phyloP scores from a whole-genome alignment of 1,140 invertebrate species.

The Bicyclus anynana region DNA sequence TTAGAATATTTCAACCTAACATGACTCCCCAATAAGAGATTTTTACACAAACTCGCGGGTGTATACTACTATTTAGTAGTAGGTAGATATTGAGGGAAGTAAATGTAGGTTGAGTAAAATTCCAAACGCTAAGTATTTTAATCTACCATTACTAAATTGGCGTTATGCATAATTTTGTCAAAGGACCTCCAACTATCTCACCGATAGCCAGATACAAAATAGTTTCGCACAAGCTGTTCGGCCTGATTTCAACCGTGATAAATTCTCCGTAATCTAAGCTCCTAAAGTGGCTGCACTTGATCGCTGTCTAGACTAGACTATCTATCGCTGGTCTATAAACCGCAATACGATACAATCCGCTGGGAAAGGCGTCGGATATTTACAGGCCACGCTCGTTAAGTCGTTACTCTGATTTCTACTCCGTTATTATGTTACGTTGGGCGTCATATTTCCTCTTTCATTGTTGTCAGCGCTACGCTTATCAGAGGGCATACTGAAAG shows the following conservation, averaged over 20 bases:
- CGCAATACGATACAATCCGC: slow-evolving; percentile 57
- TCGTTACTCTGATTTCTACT: slow-evolving; percentile 38
- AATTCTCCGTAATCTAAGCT: slow-evolving; percentile 44
- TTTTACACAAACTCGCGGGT: too few relatives aligned
- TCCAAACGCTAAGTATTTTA: too few relatives aligned
- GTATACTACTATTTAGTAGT: too few relatives aligned
- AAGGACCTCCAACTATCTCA: background rate
- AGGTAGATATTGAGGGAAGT: too few relatives aligned
- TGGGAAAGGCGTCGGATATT: slow-evolving; percentile 47
- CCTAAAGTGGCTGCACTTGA: slow-evolving; percentile 48
- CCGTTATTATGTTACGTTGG: slow-evolving; percentile 4
- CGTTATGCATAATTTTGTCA: background rate
- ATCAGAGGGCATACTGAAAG: background rate
- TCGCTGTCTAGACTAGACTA: slow-evolving; percentile 47
- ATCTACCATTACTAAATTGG: background rate
- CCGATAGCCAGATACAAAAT: slow-evolving; percentile 15
- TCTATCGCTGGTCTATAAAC: slow-evolving; percentile 47
- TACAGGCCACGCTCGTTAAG: slow-evolving; percentile 40
- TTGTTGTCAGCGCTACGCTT: background rate
- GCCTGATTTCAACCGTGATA: slow-evolving; percentile 38
- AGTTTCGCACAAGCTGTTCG: slow-evolving; percentile 10
- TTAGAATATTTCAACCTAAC: too few relatives aligned
- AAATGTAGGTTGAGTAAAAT: too few relatives aligned
- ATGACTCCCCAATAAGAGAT: too few relatives aligned
- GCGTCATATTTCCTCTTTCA: slow-evolving; percentile 31